Evolutionary conservation across 2,888 invertebrate species (phyloP), one percentile per base, ranked within the genome.

Genomic region (Troides oblongomaculatus): DNA sequence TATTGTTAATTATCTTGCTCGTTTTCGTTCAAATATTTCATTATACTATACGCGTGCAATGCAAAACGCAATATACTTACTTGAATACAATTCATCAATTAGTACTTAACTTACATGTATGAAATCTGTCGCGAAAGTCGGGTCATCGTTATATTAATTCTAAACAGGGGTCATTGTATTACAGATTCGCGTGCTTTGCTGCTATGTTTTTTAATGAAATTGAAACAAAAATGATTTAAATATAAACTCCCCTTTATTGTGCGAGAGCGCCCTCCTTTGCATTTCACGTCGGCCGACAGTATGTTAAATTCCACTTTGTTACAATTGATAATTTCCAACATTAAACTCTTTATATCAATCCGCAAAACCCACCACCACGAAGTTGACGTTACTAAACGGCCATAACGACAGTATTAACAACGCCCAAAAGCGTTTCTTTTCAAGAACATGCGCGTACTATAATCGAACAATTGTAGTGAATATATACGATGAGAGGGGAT

Each of bases 181-280:
- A 78, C 78, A 75, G 76, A 74, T 84, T 84, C 82, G 86, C 85
- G 84, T 87, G 87, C 82, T 81, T 77, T 77, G 75, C 12, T 10
- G 8, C 8, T 4, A 12, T 46, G 12, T 75, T 75, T 72, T 56
- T 67, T 73, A 74, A 75, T 69, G 71, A 64, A 72, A 69, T 77
- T 71, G 72, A 72, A 69, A 73, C 70, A 66, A 77, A 75, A 73
- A 75, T 74, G 72, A 76, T 72, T 71, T 77, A 81, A 85, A 79
- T 79, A 79, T 80, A 70, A 79, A 91, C 91, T 90, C 87, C 83
- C 92, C 92, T 92, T 92, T 92, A 76, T 86, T 88, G 80, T 89
- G 88, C 81, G 90, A 87, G 87, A 86, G 85, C 85, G 88, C 86
- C 83, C 89, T 91, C 85, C 92, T 92, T 90, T 92, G 92, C 90